Percentiles rank a stretch among this genome's conserved stretches.
phyloP scores from a whole-genome alignment of 2,888 invertebrate species.

The Dynastes tityus region DNA sequence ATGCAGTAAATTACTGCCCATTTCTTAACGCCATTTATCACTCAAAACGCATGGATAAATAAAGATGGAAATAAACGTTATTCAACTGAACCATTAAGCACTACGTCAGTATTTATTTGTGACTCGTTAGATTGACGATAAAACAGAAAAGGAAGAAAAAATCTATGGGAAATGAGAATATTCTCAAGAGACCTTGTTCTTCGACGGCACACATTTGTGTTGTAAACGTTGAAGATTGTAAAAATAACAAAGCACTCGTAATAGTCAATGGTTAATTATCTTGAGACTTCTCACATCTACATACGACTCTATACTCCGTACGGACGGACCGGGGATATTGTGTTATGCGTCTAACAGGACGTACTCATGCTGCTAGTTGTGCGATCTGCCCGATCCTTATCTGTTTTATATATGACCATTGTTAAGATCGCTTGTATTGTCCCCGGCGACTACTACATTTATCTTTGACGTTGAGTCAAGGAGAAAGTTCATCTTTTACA shows the following conservation, averaged over 20 bases:
- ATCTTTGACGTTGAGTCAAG: not conserved
- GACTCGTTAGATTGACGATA: not conserved
- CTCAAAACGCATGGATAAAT: too few relatives aligned
- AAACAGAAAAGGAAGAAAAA: not conserved
- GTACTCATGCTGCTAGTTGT: slow-evolving; percentile 7
- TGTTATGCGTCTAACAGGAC: not conserved
- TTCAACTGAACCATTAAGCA: not conserved
- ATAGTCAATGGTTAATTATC: slow-evolving; percentile 25
- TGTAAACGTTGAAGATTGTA: not conserved
- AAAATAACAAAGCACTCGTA: slow-evolving; percentile 8
- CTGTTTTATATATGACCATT: slow-evolving; percentile 18
- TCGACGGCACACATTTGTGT: too few relatives aligned
- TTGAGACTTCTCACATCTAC: slow-evolving; percentile 14
- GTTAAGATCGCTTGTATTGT: slow-evolving; percentile 14
- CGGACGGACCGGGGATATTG: too few relatives aligned
- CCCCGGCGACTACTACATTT: not conserved
- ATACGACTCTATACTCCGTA: not conserved
- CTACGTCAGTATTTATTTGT: not conserved
- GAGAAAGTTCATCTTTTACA: slow-evolving; percentile 22
- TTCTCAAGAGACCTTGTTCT: slow-evolving; percentile 3
- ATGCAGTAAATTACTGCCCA: not conserved
- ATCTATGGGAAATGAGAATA: not conserved
- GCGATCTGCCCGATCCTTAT: slow-evolving; percentile 16
- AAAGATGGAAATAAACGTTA: not conserved
- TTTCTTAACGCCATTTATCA: not conserved